Conservation (phyloP, 2,113 vertebrate species). For the Dipodomys stephensi region DNA sequence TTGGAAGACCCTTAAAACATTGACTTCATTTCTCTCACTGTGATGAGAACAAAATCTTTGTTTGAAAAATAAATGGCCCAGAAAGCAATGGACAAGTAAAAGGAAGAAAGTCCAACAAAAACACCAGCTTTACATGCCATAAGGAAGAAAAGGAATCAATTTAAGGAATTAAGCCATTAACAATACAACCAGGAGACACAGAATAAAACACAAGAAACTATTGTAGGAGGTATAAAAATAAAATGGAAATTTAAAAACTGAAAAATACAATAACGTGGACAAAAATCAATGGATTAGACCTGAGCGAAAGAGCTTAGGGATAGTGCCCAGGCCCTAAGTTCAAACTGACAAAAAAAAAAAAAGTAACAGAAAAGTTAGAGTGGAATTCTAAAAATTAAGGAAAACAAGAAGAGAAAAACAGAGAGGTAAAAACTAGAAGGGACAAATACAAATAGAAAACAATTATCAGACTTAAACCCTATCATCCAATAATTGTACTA, state of each 20-base stretch:
- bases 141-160: not conserved
- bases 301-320: no score
- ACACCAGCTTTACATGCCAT: not conserved
- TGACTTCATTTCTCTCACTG: slow-evolving; percentile 61
- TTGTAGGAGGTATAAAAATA: no score
- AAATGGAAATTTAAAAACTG: not conserved
- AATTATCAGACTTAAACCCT: not conserved
- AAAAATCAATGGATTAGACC: not conserved
- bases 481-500: not conserved
- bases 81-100: slow-evolving; percentile 43
- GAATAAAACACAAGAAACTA: not conserved
- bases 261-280: not conserved
- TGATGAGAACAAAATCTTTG: not conserved
- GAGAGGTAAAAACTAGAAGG: not conserved
- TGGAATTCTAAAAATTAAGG: not conserved
- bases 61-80: slow-evolving; percentile 52
- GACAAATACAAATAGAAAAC: not conserved
- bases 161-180: not conserved
- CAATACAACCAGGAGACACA: not conserved
- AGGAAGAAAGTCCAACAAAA: not conserved
- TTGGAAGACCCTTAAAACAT: slow-evolving; percentile 25
- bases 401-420: not conserved
- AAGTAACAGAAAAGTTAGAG: not conserved
- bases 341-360: not conserved
- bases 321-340: no score